phyloP scores from a whole-genome alignment of 2,113 vertebrate genomes.

The Columbina picui region DNA sequence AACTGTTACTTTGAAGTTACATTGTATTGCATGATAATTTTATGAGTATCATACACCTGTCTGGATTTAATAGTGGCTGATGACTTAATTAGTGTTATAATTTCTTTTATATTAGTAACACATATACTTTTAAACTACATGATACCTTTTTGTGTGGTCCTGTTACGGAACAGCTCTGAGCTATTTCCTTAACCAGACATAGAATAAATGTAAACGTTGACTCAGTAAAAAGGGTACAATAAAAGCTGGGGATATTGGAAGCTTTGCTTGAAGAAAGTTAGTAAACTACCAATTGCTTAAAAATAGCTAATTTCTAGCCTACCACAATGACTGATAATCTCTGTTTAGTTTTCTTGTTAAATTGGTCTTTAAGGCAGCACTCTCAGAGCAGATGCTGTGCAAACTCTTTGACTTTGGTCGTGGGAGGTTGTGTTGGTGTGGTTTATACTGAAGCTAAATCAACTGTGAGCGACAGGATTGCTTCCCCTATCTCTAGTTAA shows the following conservation, averaged over 20 bases:
- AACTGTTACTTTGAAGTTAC: neutral
- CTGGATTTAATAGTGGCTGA: neutral
- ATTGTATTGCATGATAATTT: neutral
- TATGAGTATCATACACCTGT: neutral
- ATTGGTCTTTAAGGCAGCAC: neutral
- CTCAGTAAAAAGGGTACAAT: neutral
- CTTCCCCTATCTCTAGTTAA: neutral
- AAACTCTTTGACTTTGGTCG: neutral
- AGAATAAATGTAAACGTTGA: neutral
- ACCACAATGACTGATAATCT: neutral
- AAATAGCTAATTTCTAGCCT: neutral
- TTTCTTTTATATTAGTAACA: neutral
- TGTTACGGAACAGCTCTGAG: neutral
- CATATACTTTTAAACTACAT: neutral
- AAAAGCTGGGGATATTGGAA: neutral
- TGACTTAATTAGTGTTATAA: neutral
- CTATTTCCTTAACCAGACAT: neutral
- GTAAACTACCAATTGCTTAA: neutral
- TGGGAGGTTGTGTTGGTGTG: neutral
- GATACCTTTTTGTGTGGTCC: neutral
- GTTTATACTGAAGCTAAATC: neutral
- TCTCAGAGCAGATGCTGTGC: neutral
- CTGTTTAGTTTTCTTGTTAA: neutral
- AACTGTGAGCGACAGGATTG: rapidly evolving
- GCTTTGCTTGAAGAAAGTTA: neutral